phyloP scores from a whole-genome alignment of 2,113 vertebrate genomes.

The Eublepharis macularius region DNA sequence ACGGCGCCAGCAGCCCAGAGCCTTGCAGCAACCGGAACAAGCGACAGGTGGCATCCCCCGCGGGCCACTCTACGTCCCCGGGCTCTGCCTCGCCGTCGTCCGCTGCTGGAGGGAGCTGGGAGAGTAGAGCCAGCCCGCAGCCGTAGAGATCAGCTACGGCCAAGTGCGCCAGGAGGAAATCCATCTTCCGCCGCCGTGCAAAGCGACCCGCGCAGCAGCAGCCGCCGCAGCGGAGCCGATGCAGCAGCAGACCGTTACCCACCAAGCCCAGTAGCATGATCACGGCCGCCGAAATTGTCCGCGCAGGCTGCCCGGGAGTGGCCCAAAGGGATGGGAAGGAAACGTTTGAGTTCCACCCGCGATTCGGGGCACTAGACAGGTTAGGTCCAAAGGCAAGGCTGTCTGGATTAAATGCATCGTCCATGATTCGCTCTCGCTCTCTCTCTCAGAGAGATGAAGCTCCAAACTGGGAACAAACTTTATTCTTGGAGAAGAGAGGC shows the following conservation, averaged over 20 bases:
- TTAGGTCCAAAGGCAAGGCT: slow-evolving; percentile 23
- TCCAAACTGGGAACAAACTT: background rate
- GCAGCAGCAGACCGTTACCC: slow-evolving; percentile 66
- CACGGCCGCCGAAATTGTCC: slow-evolving; percentile 42
- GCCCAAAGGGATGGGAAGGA: slow-evolving; percentile 10
- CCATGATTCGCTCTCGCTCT: slow-evolving; percentile 36
- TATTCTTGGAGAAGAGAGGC: background rate
- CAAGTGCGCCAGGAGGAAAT: slow-evolving; percentile 72
- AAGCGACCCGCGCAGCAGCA: slow-evolving; percentile 25
- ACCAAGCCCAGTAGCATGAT: slow-evolving; percentile 60
- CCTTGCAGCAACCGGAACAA: slow-evolving; percentile 61
- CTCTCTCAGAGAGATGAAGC: rapidly evolving
- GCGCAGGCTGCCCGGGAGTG: slow-evolving; percentile 18
- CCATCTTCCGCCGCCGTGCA: slow-evolving; percentile 62
- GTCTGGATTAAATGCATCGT: slow-evolving; percentile 27
- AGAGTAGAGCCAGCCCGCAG: slow-evolving; percentile 53
- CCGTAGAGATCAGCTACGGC: slow-evolving; percentile 73
- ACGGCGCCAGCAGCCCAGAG: slow-evolving; percentile 66
- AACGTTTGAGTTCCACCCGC: slow-evolving; percentile 45
- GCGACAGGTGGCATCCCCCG: slow-evolving; percentile 61
- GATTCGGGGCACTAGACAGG: slow-evolving; percentile 33
- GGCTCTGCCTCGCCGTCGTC: slow-evolving; percentile 22
- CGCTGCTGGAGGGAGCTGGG: slow-evolving; percentile 55
- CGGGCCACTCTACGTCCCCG: slow-evolving; percentile 19
- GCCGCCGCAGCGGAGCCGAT: slow-evolving; percentile 52